Base-by-base conservation (phyloP, 2,888 invertebrate genomes). In the Microctonus brassicae region DNA sequence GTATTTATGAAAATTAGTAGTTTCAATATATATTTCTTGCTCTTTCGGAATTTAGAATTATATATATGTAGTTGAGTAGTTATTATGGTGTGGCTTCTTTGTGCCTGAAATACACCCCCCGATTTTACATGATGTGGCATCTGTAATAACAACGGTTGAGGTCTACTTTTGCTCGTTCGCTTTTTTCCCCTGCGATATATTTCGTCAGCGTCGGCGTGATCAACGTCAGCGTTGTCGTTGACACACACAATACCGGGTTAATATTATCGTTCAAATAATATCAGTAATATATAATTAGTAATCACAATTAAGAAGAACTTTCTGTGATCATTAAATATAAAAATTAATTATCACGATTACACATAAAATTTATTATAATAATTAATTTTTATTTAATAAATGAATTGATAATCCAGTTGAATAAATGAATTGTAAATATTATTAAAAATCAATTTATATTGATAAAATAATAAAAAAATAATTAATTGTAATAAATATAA, bases 61-160 rank as follows among this genome's bases (percentile, higher is more conserved):
- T 11, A 47, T 13, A 20, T 11, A 47, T 47, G 17, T 47, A 7
- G 47, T 47, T 17, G 17, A 68, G 26, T 33, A 17, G 33, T 58
- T 6, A n/a, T n/a, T 58, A 68, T 29, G 55, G 57, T 34, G 34
- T 34, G 58, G 69, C 75, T 76, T 80, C 83, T 85, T 84, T 85
- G 84, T 83, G 85, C 83, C 79, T 84, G 84, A 86, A 85, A 86
- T 86, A 85, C 78, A 82, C 80, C 81, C 80, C 79, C 77, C 76
- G 80, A 83, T 83, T 77, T 79, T 77, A 81, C 79, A 81, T 80
- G 80, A 81, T 73, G 76, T 79, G 80, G 82, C 86, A 86, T 86
- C 86, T 86, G 86, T 85, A 86, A 86, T 83, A 86, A 86, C 86
- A 86, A 80, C 73, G 74, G 70, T 68, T 73, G 61, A 65, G 62